Conservation (phyloP, 2,113 vertebrate species). For the Drymodes brunneopygia region DNA sequence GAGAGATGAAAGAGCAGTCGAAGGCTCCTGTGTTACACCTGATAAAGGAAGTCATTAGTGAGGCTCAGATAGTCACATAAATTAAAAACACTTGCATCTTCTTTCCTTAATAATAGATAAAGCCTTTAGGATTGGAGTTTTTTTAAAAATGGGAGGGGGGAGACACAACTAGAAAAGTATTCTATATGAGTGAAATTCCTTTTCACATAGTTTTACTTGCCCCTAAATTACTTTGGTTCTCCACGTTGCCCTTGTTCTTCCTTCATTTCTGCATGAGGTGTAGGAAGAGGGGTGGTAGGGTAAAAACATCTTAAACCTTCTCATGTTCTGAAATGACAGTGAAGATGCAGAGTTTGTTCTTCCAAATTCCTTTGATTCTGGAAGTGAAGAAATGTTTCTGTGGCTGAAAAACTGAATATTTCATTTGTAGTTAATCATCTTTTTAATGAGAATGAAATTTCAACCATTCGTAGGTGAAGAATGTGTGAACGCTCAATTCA, state of each 20-base stretch:
- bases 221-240: neutral
- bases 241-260: neutral
- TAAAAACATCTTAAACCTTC: neutral
- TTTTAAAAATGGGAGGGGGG: rapidly evolving
- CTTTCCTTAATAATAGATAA: neutral
- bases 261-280: neutral
- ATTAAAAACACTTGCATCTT: constrained; percentile 11
- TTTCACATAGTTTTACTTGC: neutral
- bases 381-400: neutral
- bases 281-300: neutral
- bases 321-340: neutral
- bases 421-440: neutral
- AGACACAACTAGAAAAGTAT: neutral
- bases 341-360: neutral
- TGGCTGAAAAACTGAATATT: neutral
- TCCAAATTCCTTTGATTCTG: neutral
- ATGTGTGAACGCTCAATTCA: neutral
- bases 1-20: neutral
- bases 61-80: neutral
- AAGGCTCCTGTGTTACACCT: constrained; percentile 4
- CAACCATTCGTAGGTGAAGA: neutral
- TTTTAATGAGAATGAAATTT: neutral
- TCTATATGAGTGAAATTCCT: neutral
- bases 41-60: neutral
- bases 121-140: neutral